Percentiles rank a stretch among this genome's conserved stretches.
Evolutionary conservation across 2,797 vertebrate genomes (phyloP).

Genomic region (Hydrophis major): DNA sequence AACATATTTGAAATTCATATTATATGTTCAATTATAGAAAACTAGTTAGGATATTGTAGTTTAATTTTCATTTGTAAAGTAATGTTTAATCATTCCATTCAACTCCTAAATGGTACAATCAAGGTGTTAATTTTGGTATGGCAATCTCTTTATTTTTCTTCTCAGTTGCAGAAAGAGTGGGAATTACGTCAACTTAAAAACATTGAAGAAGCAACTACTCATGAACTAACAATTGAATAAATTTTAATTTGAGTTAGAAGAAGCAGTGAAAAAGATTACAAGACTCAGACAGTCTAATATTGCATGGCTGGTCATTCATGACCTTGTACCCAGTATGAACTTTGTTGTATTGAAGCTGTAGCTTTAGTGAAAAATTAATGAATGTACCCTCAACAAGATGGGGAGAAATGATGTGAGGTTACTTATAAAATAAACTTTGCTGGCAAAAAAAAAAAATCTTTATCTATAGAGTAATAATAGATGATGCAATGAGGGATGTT

Average conservation of each 20-base stretch:
- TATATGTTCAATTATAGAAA: neutral
- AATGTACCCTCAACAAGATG: conserved; percentile 22
- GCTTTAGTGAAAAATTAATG: neutral
- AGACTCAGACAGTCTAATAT: neutral
- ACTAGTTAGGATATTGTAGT: neutral
- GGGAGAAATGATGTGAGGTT: neutral
- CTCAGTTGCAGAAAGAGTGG: conserved; percentile 67
- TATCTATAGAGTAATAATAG: conserved; percentile 46
- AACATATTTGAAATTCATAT: neutral
- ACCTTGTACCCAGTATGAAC: neutral
- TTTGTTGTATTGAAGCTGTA: neutral
- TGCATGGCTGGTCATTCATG: neutral
- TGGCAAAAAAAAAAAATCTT: conserved; percentile 40
- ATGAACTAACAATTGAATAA: conserved; percentile 74
- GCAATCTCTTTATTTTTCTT: neutral
- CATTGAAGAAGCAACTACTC: conserved; percentile 78
- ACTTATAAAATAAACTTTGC: neutral
- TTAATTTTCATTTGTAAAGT: neutral
- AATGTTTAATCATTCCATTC: no score
- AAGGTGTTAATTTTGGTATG: neutral
- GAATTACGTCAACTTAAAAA: conserved; percentile 74
- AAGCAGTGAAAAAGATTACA: neutral
- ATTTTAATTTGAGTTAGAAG: neutral
- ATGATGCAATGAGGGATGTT: conserved; percentile 48
- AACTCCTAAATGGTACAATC: neutral